These are phyloP conservation scores for Drosophila niveifrons DNA, from an alignment of 2,888 invertebrate genomes.

Conservation along the genomic window DNA sequence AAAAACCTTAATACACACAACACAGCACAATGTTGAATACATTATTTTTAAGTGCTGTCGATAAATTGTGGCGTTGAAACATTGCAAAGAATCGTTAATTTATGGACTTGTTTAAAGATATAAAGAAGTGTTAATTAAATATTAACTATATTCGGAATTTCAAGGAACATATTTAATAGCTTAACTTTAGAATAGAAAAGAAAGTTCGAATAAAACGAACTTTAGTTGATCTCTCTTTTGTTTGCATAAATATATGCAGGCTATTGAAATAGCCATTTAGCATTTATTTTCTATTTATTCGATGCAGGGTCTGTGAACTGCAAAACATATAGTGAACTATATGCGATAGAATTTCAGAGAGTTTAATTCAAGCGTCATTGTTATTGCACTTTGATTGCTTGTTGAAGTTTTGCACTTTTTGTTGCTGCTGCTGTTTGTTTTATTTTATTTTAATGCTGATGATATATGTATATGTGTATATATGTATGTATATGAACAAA, in stretches of 20 bases:
- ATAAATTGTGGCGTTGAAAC: background rate
- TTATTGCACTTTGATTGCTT: constrained; percentile 18
- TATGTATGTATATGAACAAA: constrained; percentile 4
- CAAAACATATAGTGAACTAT: too few relatives aligned
- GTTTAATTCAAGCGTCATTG: constrained; percentile 13
- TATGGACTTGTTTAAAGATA: background rate
- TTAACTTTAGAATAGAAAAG: too few relatives aligned
- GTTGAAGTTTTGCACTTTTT: constrained; percentile 10
- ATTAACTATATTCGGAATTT: too few relatives aligned
- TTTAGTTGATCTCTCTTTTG: too few relatives aligned
- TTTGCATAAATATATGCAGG: too few relatives aligned
- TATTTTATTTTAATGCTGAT: background rate
- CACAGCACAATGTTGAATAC: background rate
- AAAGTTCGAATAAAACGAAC: too few relatives aligned
- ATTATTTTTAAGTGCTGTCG: background rate
- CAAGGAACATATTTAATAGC: too few relatives aligned
- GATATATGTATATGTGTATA: background rate
- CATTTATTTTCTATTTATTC: too few relatives aligned
- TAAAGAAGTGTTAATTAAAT: too few relatives aligned
- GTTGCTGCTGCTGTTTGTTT: background rate
- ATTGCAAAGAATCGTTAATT: background rate
- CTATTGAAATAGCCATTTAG: too few relatives aligned
- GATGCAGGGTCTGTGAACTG: too few relatives aligned
- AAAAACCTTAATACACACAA: background rate
- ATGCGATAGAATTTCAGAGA: background rate